phyloP scores from a whole-genome alignment of 2,797 vertebrate species.

The Gambusia yucatana region DNA sequence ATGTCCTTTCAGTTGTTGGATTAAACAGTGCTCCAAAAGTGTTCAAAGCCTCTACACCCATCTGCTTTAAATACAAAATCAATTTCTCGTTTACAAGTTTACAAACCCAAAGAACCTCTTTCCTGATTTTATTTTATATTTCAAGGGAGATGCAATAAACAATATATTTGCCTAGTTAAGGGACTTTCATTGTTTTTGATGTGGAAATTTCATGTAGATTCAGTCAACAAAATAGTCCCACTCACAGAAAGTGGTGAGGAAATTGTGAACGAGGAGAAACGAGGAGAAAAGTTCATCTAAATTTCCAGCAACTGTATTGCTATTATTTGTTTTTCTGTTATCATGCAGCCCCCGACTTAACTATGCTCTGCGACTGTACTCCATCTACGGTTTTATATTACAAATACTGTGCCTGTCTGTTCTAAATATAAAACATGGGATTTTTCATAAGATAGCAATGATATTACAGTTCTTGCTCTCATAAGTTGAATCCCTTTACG shows the following conservation, averaged over 20 bases:
- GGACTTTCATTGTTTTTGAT: not conserved
- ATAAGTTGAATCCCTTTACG: conserved; percentile 22
- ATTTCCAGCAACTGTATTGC: not conserved
- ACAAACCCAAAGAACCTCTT: not conserved
- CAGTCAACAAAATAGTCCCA: not conserved
- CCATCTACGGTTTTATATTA: not conserved
- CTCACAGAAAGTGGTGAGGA: not conserved
- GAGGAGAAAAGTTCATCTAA: not conserved
- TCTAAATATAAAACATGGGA: conserved; percentile 15
- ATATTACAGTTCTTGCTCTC: conserved; percentile 34
- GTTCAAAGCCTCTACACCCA: not conserved
- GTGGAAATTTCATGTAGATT: not conserved
- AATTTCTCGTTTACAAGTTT: not conserved
- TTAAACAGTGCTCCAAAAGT: not conserved
- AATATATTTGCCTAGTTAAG: not conserved
- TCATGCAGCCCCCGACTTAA: not conserved
- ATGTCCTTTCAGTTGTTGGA: not conserved
- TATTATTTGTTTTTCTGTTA: not conserved
- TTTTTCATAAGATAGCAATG: conserved; percentile 20
- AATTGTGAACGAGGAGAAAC: not conserved
- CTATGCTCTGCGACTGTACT: not conserved
- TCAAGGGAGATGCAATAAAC: not conserved
- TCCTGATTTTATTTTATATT: not conserved
- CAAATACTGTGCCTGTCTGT: conserved; percentile 7
- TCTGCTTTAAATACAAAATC: not conserved